Base-by-base conservation (phyloP, 2,888 invertebrate species). In the Galeopsomyia nigrocyanea region DNA sequence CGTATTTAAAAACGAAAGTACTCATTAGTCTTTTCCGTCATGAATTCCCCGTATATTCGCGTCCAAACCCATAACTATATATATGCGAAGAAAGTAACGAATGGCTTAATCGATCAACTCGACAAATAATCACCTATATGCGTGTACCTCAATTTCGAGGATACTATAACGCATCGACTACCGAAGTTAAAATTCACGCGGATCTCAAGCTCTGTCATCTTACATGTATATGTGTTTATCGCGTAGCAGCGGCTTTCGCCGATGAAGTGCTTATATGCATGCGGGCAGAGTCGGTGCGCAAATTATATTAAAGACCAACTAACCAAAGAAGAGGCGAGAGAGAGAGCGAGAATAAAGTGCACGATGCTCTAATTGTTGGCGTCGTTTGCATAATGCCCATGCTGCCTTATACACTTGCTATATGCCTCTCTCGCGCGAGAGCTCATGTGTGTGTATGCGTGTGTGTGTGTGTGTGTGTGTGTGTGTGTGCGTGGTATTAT, bases 331-430 rank as follows among this genome's bases (percentile, higher is more conserved):
- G 49, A 21, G 9, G 17, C 17, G 55, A 16, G 53, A 53, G 53
- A 63, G 62, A 62, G 55, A 16, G 53, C 16, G 53, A 63, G 62
- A 62, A 55, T 39, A 19, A 56, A 55, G 31, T 14, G 57, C 50
- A 78, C 78, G 78, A 74, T 79, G 78, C 75, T 83, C 81, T 83
- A 84, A 84, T 84, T 84, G 82, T 82, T 80, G 79, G 1, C 78
- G 77, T 81, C 81, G 81, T 84, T 85, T 83, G 83, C 83, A 82
- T 84, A 84, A 84, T 84, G 79, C 80, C 79, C 71, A 80, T 78
- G 22, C 26, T 39, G 9, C 53, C 53, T 53, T 53, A 17, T 17
- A 6, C 13, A 0, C 17, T 17, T 51, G 5, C 31, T n/a, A 26
- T 26, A 3, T 26, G 26, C 39, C 39, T 39, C 39, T 10, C 39